Base-by-base conservation (phyloP, 2,888 invertebrate species). In the Drosophila putrida region DNA sequence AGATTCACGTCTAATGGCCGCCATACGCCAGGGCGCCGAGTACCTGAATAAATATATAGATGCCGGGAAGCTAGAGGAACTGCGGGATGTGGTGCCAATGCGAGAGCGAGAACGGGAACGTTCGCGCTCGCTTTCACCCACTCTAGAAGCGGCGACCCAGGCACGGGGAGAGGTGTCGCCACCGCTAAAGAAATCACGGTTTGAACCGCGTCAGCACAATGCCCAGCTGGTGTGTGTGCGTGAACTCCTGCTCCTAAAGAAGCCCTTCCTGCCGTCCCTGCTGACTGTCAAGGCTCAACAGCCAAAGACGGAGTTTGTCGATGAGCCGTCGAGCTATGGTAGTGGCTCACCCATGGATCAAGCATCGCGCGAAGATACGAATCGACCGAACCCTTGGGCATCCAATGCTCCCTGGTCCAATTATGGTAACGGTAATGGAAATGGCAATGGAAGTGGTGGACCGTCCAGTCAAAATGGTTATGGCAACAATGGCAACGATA, bases 61-160 rank as follows among this genome's bases (percentile, higher is more conserved):
- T 78, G 95, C 96, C 0, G 97, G 97, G 10, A 96, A 96, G 91
- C 94, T 97, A 73, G 96, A 96, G 89, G 96, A 97, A 88, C 91
- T 97, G 36, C 94, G 95, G 63, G 96, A 96, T 90, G 95, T 96
- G 4, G 95, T 96, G 92, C 96, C 96, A 4, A 94, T 95, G 71
- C 95, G 95, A 70, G 75, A 75, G 68, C 95, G 95, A 72, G 75
- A 75, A 47, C 95, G 96, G 74, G 95, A 94, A 43, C 88, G 89
- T 38, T 89, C 91, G 0, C 70, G 90, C 10, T 91, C 91, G 1
- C 59, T 81, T n/a, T 92, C 91, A 6, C 90, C 90, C 0, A 89
- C 89, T 1, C 67, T 90, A 25, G 90, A 91, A 46, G 72, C 54
- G 15, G 13, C 58, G 13, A 20, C 20, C 0, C 80, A 62, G 36